These are phyloP conservation scores for Meta bourneti DNA, from an alignment of 2,888 invertebrate species.

Conservation along the genomic window DNA sequence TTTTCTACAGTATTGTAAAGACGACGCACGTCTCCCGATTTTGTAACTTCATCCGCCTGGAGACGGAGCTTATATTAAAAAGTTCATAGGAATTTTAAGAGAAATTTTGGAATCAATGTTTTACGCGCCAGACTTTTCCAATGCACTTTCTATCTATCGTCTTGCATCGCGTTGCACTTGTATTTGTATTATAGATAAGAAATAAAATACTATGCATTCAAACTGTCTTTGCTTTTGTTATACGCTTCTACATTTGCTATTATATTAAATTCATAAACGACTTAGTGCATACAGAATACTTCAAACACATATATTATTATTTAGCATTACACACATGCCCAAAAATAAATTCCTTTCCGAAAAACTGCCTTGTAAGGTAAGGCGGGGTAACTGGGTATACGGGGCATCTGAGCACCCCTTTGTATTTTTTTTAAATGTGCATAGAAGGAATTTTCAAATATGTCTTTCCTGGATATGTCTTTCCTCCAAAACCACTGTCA, in stretches of 20 bases:
- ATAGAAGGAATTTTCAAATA: too few species aligned
- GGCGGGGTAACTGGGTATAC: too few species aligned
- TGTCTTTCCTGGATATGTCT: too few species aligned
- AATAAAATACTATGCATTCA: slow-evolving; percentile 47
- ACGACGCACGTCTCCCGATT: slow-evolving; percentile 36
- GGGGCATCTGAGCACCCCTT: too few species aligned
- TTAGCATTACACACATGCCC: too few species aligned
- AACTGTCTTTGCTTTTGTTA: neutral
- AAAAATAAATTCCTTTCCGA: too few species aligned
- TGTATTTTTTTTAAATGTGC: too few species aligned
- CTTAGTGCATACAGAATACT: too few species aligned
- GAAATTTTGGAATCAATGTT: slow-evolving; percentile 50
- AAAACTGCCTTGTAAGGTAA: too few species aligned
- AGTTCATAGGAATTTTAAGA: slow-evolving; percentile 55
- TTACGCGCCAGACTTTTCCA: slow-evolving; percentile 51
- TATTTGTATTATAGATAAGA: slow-evolving; percentile 53
- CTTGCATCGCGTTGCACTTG: slow-evolving; percentile 47
- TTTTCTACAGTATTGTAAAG: slow-evolving; percentile 45
- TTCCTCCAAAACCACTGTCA: too few species aligned
- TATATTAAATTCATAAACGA: neutral
- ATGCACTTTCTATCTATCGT: slow-evolving; percentile 58
- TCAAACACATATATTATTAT: too few species aligned
- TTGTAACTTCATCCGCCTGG: slow-evolving; percentile 32
- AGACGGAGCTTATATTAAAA: slow-evolving; percentile 65
- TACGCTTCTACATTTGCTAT: neutral